phyloP scores from a whole-genome alignment of 2,113 vertebrate species.

The Fulmarus glacialis region DNA sequence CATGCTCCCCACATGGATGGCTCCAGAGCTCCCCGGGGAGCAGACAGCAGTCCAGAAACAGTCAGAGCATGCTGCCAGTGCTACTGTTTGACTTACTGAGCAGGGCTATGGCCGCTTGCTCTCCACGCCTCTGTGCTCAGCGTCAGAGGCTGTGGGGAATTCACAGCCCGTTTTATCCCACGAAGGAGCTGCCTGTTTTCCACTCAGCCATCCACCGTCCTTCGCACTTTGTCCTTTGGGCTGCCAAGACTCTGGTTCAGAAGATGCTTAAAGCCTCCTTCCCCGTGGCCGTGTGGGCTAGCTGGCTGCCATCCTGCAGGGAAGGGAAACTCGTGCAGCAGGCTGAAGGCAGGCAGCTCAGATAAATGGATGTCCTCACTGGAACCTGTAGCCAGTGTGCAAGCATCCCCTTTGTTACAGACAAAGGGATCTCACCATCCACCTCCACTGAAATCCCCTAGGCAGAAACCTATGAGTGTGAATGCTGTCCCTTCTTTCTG shows the following conservation, averaged over 20 bases:
- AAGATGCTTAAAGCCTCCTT: neutral
- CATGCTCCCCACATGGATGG: neutral
- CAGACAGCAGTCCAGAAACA: neutral
- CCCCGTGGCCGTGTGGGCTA: accelerated
- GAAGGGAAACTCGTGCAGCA: neutral
- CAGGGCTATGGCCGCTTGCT: accelerated
- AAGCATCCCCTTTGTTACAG: neutral
- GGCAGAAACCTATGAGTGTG: accelerated
- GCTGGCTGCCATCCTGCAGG: neutral
- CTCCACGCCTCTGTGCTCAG: neutral
- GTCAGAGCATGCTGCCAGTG: accelerated
- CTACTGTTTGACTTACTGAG: neutral
- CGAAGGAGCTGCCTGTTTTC: neutral
- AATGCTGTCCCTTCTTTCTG: neutral
- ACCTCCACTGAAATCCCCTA: neutral
- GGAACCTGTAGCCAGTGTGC: too few relatives aligned
- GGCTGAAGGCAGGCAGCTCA: neutral
- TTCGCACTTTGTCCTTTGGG: neutral
- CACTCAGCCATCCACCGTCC: neutral
- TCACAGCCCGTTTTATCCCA: neutral
- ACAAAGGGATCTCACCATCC: neutral
- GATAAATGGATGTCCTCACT: neutral
- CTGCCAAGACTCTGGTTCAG: neutral
- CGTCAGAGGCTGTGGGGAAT: neutral
- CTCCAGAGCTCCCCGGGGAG: neutral